Percentiles rank a stretch among this genome's conserved stretches.
Conservation (phyloP, 2,113 vertebrate species). For the Zeus faber region DNA sequence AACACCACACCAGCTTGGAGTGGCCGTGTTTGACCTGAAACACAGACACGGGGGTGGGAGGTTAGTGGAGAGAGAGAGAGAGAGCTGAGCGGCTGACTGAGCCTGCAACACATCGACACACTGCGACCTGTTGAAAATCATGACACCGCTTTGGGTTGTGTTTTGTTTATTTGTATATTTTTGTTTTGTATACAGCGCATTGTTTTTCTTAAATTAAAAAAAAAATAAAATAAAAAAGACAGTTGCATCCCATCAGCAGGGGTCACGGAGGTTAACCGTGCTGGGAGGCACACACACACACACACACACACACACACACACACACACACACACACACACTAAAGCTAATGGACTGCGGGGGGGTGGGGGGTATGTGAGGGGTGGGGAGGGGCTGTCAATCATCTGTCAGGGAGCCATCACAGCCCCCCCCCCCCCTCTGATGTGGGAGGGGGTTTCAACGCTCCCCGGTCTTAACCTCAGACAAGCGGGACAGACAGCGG, state of each 20-base stretch:
- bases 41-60: background rate
- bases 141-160: too few species aligned
- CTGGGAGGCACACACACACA: conserved; percentile 11
- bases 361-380: conserved; percentile 20
- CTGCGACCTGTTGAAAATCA: too few species aligned
- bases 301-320: conserved; percentile 17
- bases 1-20: conserved; percentile 89
- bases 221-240: background rate
- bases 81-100: too few species aligned
- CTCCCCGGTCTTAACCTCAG: conserved; percentile 9
- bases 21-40: conserved; percentile 87
- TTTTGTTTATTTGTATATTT: too few species aligned
- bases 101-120: too few species aligned
- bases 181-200: too few species aligned
- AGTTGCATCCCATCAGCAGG: conserved; percentile 25
- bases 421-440: conserved; percentile 17
- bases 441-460: conserved; percentile 22
- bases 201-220: background rate
- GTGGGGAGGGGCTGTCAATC: conserved; percentile 44
- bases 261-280: conserved; percentile 40
- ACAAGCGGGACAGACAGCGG: conserved; percentile 14
- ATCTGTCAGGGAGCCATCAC: conserved; percentile 37
- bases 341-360: conserved; percentile 40
- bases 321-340: conserved; percentile 12
- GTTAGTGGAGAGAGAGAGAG: too few species aligned